Conservation (phyloP, 1,140 invertebrate species). For the Lethrus apterus region DNA sequence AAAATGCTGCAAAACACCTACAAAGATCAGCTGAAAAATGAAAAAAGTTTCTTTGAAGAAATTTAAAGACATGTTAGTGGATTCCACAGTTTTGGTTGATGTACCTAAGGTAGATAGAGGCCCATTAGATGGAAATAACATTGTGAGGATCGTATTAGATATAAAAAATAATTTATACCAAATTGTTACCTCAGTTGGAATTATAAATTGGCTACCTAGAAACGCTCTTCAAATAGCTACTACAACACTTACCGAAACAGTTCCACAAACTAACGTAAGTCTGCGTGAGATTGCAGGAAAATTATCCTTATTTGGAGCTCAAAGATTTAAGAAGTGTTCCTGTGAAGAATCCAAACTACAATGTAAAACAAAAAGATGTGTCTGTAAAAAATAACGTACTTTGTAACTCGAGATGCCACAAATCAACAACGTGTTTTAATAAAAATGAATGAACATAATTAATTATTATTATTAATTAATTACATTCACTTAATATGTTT, state of each 20-base stretch:
- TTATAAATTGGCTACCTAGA: constrained; percentile 12
- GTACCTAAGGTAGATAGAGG: constrained; percentile 18
- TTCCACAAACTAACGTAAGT: neutral
- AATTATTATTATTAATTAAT: constrained; percentile 3
- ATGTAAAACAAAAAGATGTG: constrained; percentile 12
- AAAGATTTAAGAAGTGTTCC: constrained; percentile 1
- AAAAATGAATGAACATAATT: constrained; percentile 7
- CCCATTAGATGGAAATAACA: constrained; percentile 15
- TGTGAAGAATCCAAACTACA: constrained; percentile 5
- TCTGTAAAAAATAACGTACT: constrained; percentile 4
- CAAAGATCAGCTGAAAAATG: constrained; percentile 14
- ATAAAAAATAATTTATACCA: constrained; percentile 16
- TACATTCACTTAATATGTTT: constrained; percentile 7
- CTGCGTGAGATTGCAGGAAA: constrained; percentile 7
- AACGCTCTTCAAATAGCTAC: too few relatives aligned
- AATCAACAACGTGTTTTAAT: constrained; percentile 12
- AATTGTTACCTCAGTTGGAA: constrained; percentile 15
- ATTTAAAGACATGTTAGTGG: constrained; percentile 12
- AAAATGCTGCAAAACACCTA: constrained; percentile 11
- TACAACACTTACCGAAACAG: neutral
- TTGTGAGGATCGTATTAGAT: constrained; percentile 16
- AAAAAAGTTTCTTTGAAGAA: constrained; percentile 12
- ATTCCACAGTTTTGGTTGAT: constrained; percentile 16
- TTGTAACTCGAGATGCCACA: constrained; percentile 13
- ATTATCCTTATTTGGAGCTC: constrained; percentile 5